Base-by-base conservation (phyloP, 2,888 invertebrate species). In the Dione juno region DNA sequence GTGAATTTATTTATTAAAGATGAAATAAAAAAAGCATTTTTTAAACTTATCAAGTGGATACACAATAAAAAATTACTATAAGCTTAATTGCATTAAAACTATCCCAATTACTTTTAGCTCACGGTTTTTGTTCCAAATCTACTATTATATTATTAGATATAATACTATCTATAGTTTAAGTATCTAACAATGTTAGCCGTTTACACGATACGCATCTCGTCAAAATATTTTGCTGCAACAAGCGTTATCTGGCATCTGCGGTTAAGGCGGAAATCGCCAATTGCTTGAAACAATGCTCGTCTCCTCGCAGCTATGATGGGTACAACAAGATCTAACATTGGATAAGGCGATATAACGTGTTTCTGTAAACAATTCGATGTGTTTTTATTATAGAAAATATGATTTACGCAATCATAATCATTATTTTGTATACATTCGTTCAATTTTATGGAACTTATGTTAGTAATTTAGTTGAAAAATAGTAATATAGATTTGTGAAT, bases 221-320 rank as follows among this genome's bases (percentile, higher is more conserved):
- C 90, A 89, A 87, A 90, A 88, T 90, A 86, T 90, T 90, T 89
- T 86, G 89, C 86, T 82, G 77, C 79, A 84, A 83, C 82, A 83
- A 77, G 78, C 81, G 59, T 83, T 88, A 90, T 91, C 90, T 84
- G 50, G 68, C 77, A 89, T 90, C 90, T 84, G 84, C 82, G 82
- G 64, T 64, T 21, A 86, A 86, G 85, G 85, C 89, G 91, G 91
- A 91, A 91, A 90, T 88, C 86, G 86, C 86, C 90, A 88, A 90
- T 90, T 89, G 88, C 84, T 77, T 78, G 77, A 83, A 86, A 87
- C 86, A 87, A 87, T 84, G 84, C 81, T 77, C 67, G 84, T 82
- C 81, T 77, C 66, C 73, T 78, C 75, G 66, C 45, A 19, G 52
- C 19, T 19, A 64, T 61, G 61, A 61, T 16, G 61, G 16, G 45